Percentiles rank a stretch among this genome's conserved stretches.
Conservation (phyloP, 2,888 invertebrate genomes). For the Terebella lapidaria region DNA sequence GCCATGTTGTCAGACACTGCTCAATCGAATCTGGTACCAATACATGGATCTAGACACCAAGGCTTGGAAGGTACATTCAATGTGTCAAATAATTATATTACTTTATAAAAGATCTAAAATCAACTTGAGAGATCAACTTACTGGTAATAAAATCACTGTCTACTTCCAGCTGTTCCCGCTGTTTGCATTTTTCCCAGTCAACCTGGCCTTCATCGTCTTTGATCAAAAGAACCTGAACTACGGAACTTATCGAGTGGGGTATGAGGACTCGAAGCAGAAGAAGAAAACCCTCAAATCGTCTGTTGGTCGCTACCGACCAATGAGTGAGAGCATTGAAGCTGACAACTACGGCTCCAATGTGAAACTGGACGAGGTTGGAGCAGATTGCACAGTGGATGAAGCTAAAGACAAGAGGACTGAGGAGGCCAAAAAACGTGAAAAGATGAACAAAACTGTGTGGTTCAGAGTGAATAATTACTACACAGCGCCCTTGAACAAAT, state of each 20-base stretch:
- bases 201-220: slow-evolving; percentile 9
- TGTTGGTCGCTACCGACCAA: background rate
- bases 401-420: background rate
- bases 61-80: slow-evolving; percentile 15
- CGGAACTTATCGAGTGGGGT: slow-evolving; percentile 3
- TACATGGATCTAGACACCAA: slow-evolving; percentile 20
- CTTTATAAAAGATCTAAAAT: too few relatives aligned
- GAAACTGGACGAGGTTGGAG: background rate
- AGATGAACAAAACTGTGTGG: background rate
- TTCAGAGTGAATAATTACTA: slow-evolving; percentile 12
- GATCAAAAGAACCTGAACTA: slow-evolving; percentile 6
- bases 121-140: too few relatives aligned
- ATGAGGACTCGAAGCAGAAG: background rate
- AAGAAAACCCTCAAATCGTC: background rate
- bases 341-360: background rate
- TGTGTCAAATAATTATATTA: too few relatives aligned
- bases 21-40: slow-evolving; percentile 18
- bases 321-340: background rate
- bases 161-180: slow-evolving; percentile 11
- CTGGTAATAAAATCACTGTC: too few relatives aligned
- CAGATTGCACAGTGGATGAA: background rate
- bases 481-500: slow-evolving; percentile 19
- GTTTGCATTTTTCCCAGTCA: slow-evolving; percentile 7
- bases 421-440: background rate
- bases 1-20: slow-evolving; percentile 20